Evolutionary conservation across 2,888 invertebrate genomes (phyloP), one percentile per base, ranked within the genome.

Genomic region (Atethmia centrago): DNA sequence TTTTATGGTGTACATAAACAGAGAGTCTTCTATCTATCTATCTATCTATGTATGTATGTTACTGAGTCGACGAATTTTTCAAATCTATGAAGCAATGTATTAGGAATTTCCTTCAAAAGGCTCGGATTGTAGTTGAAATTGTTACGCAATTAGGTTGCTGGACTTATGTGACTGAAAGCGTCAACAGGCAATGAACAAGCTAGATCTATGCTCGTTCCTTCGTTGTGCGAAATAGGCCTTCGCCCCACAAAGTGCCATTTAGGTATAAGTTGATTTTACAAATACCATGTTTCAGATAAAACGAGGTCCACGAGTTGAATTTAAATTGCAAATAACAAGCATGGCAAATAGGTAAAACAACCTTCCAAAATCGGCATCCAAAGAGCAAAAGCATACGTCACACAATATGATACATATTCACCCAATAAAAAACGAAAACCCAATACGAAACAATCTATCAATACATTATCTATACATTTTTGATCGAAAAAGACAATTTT

Each of bases 401-500:
- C 55, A 72, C 56, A n/a, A n/a, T n/a, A 72, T 65, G 61, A 80
- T 69, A 67, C 66, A 79, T 79, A 77, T 66, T 69, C 64, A 53
- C 31, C 77, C 42, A 77, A 81, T 77, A 80, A 68, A 75, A 80
- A 82, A 55, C 65, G 65, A 80, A 68, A 80, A 66, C 28, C 65
- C 47, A 59, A 74, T 65, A 71, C 67, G 25, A 82, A 71, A 72
- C 71, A 71, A 74, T 73, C 66, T 55, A 77, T 83, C 83, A 83
- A 72, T 62, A 77, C 70, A 73, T 83, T 83, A 73, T 80, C 83
- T 56, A 79, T 69, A 79, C 65, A 79, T 82, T 75, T 73, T 85
- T 77, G 73, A 79, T 75, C 71, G 64, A 74, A 77, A 83, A 83
- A 86, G 83, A 86, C 83, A 79, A 83, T 83, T 87, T 88, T 87